Conservation (phyloP, 2,113 vertebrate genomes). For the Perca fluviatilis region DNA sequence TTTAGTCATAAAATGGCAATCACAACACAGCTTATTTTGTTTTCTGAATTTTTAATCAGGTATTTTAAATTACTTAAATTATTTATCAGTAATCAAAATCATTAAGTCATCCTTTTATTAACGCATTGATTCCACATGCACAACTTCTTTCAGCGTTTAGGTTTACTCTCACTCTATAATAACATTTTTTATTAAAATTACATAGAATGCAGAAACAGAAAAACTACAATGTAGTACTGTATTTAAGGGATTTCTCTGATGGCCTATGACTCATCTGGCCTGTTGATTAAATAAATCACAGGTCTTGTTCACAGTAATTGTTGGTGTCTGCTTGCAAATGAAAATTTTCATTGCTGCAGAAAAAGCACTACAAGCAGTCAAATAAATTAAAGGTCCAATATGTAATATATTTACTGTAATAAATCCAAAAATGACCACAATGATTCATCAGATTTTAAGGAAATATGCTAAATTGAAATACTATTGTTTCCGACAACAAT, state of each 20-base stretch:
- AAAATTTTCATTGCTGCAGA: neutral
- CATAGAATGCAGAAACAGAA: constrained; percentile 12
- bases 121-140: neutral
- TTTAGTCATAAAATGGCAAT: neutral
- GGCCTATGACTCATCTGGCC: constrained; percentile 14
- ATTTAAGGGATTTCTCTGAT: constrained; percentile 13
- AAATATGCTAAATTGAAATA: too few species aligned
- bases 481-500: too few species aligned
- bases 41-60: neutral
- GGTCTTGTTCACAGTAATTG: constrained; percentile 18
- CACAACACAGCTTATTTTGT: neutral
- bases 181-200: neutral
- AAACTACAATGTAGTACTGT: neutral
- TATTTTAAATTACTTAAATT: neutral
- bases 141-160: neutral
- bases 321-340: neutral
- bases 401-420: too few species aligned
- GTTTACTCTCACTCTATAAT: neutral
- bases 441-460: too few species aligned
- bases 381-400: neutral
- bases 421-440: too few species aligned
- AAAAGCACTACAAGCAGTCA: neutral
- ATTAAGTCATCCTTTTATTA: neutral
- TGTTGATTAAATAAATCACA: constrained; percentile 29
- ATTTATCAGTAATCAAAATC: neutral